Evolutionary conservation across 23 tunicate species (phyloP).

Genomic region (Trididemnum nubilum): DNA sequence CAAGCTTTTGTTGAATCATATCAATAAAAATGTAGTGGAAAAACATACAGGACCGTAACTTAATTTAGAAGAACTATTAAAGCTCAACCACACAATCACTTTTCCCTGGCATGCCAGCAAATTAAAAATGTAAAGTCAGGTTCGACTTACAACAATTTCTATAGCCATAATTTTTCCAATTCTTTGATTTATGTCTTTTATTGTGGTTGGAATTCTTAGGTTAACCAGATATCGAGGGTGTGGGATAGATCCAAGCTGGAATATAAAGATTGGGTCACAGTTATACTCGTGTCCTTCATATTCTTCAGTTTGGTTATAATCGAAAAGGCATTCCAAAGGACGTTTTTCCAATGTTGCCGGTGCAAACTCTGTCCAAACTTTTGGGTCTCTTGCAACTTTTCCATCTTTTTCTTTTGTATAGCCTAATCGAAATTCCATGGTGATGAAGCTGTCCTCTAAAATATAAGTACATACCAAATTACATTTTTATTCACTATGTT

Average conservation of each 20-base stretch:
- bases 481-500: background rate
- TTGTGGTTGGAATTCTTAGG: conserved; percentile 46
- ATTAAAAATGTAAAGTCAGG: background rate
- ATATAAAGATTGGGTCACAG: conserved; percentile 68
- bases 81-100: too few relatives aligned
- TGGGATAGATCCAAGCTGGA: conserved; percentile 83
- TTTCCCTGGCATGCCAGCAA: too few relatives aligned
- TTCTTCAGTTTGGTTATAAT: conserved; percentile 33
- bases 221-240: conserved; percentile 77
- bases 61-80: too few relatives aligned
- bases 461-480: background rate
- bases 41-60: too few relatives aligned
- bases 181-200: background rate
- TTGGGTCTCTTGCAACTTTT: background rate
- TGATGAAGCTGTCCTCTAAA: conserved; percentile 21
- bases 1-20: too few relatives aligned
- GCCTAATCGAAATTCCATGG: conserved; percentile 46
- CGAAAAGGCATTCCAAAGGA: conserved; percentile 54
- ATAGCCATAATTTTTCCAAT: conserved; percentile 41
- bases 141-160: conserved; percentile 36
- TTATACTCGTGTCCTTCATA: conserved; percentile 52
- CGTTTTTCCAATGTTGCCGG: conserved; percentile 43
- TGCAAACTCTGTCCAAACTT: conserved; percentile 58
- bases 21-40: too few relatives aligned
- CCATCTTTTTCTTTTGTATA: conserved; percentile 50